Conservation (phyloP, 2,797 vertebrate genomes). For the Hyperoplus immaculatus region DNA sequence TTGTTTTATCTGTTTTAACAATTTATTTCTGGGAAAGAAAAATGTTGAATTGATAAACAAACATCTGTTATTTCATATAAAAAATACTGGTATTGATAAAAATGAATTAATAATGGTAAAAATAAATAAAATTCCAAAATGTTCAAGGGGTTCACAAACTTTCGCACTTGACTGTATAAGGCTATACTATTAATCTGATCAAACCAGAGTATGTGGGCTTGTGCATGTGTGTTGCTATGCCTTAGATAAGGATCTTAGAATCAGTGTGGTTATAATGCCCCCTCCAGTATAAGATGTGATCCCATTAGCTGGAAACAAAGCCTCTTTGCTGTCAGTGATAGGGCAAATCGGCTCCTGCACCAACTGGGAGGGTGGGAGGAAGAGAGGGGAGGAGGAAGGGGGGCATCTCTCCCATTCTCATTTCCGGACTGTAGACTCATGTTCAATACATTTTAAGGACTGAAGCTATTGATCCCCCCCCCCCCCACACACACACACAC, state of each 20-base stretch:
- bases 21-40: no score
- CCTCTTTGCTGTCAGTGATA: slow-evolving; percentile 88
- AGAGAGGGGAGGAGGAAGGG: neutral
- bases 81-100: no score
- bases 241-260: slow-evolving; percentile 79
- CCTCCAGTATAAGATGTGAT: slow-evolving; percentile 83
- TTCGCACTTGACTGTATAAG: no score
- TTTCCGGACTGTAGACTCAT: slow-evolving; percentile 79
- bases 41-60: no score
- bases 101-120: no score
- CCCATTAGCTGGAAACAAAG: slow-evolving; percentile 87
- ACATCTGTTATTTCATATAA: no score
- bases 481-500: slow-evolving; percentile 45
- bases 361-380: slow-evolving; percentile 37
- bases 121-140: no score
- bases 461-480: slow-evolving; percentile 75
- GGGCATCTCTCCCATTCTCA: slow-evolving; percentile 62
- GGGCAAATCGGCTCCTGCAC: slow-evolving; percentile 85
- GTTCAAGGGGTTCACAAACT: no score
- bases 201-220: neutral
- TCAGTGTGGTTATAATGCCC: slow-evolving; percentile 83
- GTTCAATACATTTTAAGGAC: slow-evolving; percentile 82
- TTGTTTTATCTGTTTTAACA: no score
- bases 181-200: no score
- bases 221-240: slow-evolving; percentile 35